Base-by-base conservation (phyloP, 1,140 invertebrate genomes). In the Episyrphus balteatus region DNA sequence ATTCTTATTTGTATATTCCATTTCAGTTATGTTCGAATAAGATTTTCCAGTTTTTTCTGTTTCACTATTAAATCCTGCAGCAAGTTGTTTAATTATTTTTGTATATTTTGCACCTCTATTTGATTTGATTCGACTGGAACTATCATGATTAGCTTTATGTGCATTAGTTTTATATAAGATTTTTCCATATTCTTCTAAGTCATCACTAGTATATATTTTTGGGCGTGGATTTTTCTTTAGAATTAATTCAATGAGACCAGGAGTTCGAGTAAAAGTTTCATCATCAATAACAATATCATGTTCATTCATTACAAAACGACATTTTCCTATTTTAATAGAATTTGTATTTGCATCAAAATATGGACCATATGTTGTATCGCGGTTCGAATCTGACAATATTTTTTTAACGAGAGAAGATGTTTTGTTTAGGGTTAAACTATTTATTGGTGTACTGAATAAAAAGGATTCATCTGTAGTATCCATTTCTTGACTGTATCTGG, bases 111-210 rank as follows among this genome's bases (percentile, higher is more conserved):
- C 12, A 17, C 31, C 19, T 19, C 33, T 46, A 30, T 44, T 51
- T 14, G 51, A 48, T 42, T 52, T 41, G n/a, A 58, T 48, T 43
- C 50, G 51, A 47, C 31, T 44, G 30, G 40, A 46, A 10, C 30
- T 13, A 45, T 56, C 38, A 50, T 51, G 51, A 47, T 55, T 51
- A 37, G 40, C 33, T 46, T 45, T 47, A 48, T 58, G 49, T 15
- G 51, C 55, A 47, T 51, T 57, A n/a, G 52, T 51, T 39, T 32
- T 38, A 40, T 43, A 14, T 31, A 58, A 43, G 37, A 61, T 55
- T 18, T 55, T 42, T 45, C 44, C 49, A 53, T 58, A 60, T 21
- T 42, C 45, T 39, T 46, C 19, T 44, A 51, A 46, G 51, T 59
- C 54, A 33, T 48, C 12, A 14, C 43, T 12, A 26, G 45, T 55